phyloP scores from a whole-genome alignment of 1,140 invertebrate genomes.

The honey bee (Apis mellifera) region DNA sequence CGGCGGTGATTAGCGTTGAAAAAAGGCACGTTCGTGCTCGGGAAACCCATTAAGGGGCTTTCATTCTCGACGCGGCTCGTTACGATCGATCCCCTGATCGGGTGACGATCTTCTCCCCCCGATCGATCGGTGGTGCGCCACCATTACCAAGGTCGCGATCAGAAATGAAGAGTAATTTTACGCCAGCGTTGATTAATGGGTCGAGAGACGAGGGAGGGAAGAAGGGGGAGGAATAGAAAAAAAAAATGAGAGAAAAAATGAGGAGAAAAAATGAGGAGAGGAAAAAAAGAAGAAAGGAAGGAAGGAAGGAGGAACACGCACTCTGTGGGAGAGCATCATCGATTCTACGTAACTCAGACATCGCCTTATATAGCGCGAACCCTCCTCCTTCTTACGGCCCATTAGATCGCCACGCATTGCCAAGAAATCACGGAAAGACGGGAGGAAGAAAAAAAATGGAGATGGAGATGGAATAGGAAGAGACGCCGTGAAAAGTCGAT shows the following conservation, averaged over 20 bases:
- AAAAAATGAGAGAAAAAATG: neutral
- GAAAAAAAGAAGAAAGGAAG: neutral
- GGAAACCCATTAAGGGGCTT: conserved; percentile 21
- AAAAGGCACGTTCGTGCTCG: neutral
- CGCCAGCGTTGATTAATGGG: conserved; percentile 44
- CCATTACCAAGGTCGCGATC: conserved; percentile 41
- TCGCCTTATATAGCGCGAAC: conserved; percentile 48
- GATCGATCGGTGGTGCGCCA: conserved; percentile 35
- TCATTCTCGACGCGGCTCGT: neutral
- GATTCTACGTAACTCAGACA: conserved; percentile 43
- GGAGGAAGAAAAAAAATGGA: conserved; percentile 16
- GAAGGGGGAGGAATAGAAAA: neutral
- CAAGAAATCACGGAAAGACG: conserved; percentile 43
- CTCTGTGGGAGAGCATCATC: conserved; percentile 46
- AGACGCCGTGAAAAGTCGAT: neutral
- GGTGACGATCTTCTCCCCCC: conserved; percentile 33
- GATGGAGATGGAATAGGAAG: conserved; percentile 2
- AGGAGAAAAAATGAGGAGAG: too few species aligned
- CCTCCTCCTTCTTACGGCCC: conserved; percentile 56
- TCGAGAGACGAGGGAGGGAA: too few species aligned
- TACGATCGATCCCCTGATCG: conserved; percentile 25
- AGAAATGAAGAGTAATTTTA: conserved; percentile 38
- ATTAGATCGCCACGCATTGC: conserved; percentile 55
- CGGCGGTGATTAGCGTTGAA: conserved; percentile 16
- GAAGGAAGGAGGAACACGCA: conserved; percentile 1